Base-by-base conservation (phyloP, 2,797 vertebrate species). In the Jordanella pulchra region DNA sequence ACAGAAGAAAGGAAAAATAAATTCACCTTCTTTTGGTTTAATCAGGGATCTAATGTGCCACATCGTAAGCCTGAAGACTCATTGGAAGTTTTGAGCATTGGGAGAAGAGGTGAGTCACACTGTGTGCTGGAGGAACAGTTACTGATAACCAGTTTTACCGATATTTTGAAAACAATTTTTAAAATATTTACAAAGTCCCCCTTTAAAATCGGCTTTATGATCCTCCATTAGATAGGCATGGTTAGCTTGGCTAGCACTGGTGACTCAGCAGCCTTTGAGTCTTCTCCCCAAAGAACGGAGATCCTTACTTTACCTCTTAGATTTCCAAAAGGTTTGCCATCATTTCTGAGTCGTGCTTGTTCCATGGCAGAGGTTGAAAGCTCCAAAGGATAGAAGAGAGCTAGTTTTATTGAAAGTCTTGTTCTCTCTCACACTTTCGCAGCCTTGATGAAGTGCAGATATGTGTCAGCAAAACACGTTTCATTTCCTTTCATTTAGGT, bases 11-110 rank as follows among this genome's bases (percentile, higher is more conserved):
- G 47, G 27, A 44, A 15, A 73, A 53, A 45, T 55, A 68, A 35
- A 54, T 67, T 66, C 35, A 73, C 61, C 77, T 72, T 67, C 54
- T 11, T 27, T 32, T 27, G 39, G 45, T 58, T 69, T 77, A 35
- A 39, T 60, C 39, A 55, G 51, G 28, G 47, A 50, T 17, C 7
- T 63, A 23, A 63, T 44, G 23, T 9, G 23, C 25, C 60, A 35
- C 21, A 6, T 39, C 4, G 60, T n/a, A 25, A 42, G 3, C 23
- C 21, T 42, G 14, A 3, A 42, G 23, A 1, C 23, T 25, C 25
- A 44, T 25, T 11, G 39, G 23, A 42, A 63, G 23, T 25, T 9
- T 13, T 39, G 4, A 0, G 35, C 2, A 10, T n/a, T n/a, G 50
- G 50, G 23, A 50, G 18, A 6, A 23, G 48, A 7, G 48, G 48